Evolutionary conservation across 2,797 vertebrate genomes (phyloP), one percentile per base, ranked within the genome.

Genomic region (Eptatretus atami): DNA sequence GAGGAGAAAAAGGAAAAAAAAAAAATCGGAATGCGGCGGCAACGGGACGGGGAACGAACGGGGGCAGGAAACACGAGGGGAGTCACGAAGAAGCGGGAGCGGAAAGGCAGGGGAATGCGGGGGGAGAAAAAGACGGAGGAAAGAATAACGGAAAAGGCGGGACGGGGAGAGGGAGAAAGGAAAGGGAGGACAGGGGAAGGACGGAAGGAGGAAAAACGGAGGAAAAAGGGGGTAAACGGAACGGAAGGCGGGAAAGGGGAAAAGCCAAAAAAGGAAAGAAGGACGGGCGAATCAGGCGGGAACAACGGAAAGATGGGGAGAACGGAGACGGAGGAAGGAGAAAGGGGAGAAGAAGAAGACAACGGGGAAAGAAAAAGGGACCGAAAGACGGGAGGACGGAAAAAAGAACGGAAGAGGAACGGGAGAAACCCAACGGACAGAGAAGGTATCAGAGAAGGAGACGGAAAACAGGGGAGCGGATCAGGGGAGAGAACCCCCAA

Each of bases 331-430:
- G 54, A 15, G 54, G 15, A 15, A 13, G 11, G 11, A 64, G 10
- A n/a, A 3, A 6, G 10, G 1, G 3, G 3, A 54, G 1, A 65
- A 24, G 9, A 14, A 24, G 1, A 53, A 24, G 1, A 19, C 10
- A 15, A 1, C 4, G 52, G 31, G 2, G 2, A 15, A 6, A 8
- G 1, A 3, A 3, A 54, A 1, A 64, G 25, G 8, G 14, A 24
- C 1, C 52, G 31, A 1, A 19, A 11, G n/a, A 1, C 4, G 53
- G 44, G 2, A 2, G 13, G 53, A 52, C 12, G 1, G 63, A 5
- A 1, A 3, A 3, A 53, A 1, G 64, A 24, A 8, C 11, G 15
- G 1, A 52, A 25, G 1, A 19, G 12, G n/a, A 1, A 3, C 31
- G 44, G 1, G 2, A 13, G 64, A 12, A 11, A 44, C 63, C 3